Evolutionary conservation across 2,113 vertebrate genomes (phyloP).

Genomic region (Desmodus rotundus): DNA sequence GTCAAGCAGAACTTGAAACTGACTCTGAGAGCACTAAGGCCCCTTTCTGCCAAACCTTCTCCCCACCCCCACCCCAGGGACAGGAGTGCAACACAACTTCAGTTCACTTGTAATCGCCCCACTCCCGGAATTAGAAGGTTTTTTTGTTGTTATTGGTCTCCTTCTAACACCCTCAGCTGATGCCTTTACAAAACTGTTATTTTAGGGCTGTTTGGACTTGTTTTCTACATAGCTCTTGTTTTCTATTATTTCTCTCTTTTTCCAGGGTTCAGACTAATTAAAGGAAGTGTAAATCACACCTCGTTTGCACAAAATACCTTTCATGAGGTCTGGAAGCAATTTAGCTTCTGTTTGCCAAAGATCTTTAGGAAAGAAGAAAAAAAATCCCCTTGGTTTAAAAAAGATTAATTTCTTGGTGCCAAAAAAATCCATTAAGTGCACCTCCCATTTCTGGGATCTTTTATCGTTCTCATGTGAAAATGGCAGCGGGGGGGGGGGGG

Average conservation of each 20-base stretch:
- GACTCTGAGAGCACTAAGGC: constrained; percentile 52
- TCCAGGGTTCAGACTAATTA: constrained; percentile 79
- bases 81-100: constrained; percentile 68
- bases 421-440: constrained; percentile 72
- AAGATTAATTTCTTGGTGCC: constrained; percentile 77
- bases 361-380: constrained; percentile 76
- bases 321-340: constrained; percentile 78
- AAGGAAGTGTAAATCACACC: constrained; percentile 79
- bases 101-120: constrained; percentile 73
- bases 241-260: constrained; percentile 77
- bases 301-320: constrained; percentile 79
- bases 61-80: constrained; percentile 64
- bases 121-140: constrained; percentile 71
- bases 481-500: constrained; percentile 47
- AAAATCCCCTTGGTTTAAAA: constrained; percentile 67
- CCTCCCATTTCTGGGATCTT: constrained; percentile 75
- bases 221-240: constrained; percentile 72
- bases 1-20: constrained; percentile 67
- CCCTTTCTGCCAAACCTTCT: constrained; percentile 66
- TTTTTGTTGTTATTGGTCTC: constrained; percentile 64
- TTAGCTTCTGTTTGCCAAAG: constrained; percentile 78
- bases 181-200: constrained; percentile 75
- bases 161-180: constrained; percentile 71
- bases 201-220: constrained; percentile 78
- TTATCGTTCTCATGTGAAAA: constrained; percentile 74